Evolutionary conservation across 2,113 vertebrate species (phyloP).

Genomic region (Calyptommatus sinebrachiatus): DNA sequence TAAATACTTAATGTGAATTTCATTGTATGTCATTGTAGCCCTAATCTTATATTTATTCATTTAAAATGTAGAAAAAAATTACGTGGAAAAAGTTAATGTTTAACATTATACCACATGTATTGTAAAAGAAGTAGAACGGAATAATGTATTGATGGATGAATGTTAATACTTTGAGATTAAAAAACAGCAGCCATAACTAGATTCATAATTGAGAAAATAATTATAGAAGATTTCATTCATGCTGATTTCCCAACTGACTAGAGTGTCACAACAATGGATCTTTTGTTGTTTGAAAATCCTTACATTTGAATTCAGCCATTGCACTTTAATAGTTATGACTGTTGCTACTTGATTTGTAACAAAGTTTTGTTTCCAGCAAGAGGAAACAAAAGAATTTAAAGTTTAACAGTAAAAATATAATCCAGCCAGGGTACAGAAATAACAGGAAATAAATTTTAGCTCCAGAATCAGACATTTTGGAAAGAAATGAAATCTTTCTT

Average conservation of each 20-base stretch:
- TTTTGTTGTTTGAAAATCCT: neutral
- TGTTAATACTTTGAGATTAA: no score
- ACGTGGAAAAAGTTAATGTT: neutral
- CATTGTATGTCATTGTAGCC: neutral
- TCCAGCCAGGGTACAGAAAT: no score
- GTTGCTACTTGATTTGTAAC: neutral
- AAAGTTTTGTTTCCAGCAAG: neutral
- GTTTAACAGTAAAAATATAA: neutral
- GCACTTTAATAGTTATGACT: neutral
- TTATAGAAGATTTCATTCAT: neutral
- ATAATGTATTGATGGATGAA: neutral
- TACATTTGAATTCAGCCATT: neutral
- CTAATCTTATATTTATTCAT: neutral
- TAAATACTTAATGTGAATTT: neutral
- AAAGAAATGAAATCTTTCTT: no score
- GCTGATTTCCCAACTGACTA: neutral
- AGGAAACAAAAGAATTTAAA: neutral
- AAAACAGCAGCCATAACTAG: neutral
- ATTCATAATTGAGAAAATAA: neutral
- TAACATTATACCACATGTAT: neutral
- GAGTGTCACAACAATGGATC: neutral
- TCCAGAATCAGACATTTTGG: no score
- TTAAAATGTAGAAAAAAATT: neutral
- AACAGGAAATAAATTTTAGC: no score
- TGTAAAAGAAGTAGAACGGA: no score